Evolutionary conservation across 2,888 invertebrate species (phyloP).

Genomic region (Palloptera scutellata): DNA sequence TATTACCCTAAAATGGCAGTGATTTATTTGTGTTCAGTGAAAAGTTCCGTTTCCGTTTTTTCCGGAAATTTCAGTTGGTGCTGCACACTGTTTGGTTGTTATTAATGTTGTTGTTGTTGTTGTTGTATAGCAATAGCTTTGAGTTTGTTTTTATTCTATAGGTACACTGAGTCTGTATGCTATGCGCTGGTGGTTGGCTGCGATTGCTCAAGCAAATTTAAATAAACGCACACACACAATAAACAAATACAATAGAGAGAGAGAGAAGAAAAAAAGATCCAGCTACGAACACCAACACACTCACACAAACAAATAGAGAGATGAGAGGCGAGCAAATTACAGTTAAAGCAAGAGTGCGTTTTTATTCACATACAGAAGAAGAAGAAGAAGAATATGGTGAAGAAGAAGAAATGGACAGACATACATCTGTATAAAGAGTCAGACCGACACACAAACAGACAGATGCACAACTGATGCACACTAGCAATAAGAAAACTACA

Average conservation of each 20-base stretch:
- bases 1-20: conserved; percentile 47
- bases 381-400: background rate
- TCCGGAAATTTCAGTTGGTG: conserved; percentile 6
- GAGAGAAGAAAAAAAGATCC: too few relatives aligned
- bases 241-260: background rate
- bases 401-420: conserved; percentile 8
- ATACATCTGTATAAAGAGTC: background rate
- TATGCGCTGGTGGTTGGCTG: background rate
- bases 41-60: conserved; percentile 45
- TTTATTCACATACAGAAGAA: background rate
- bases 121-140: too few relatives aligned
- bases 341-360: background rate
- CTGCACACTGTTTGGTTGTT: background rate
- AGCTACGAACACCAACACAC: too few relatives aligned
- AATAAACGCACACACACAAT: background rate
- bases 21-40: conserved; percentile 48
- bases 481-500: too few relatives aligned
- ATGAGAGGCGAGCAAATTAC: background rate
- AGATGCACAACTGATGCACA: conserved; percentile 40
- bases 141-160: background rate
- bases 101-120: background rate
- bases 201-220: background rate
- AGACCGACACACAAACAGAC: conserved; percentile 16
- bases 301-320: too few relatives aligned
- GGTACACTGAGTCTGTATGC: background rate